Evolutionary conservation across 2,888 invertebrate species (phyloP), one percentile per base, ranked within the genome.

Genomic region (Calliopum simillimum): DNA sequence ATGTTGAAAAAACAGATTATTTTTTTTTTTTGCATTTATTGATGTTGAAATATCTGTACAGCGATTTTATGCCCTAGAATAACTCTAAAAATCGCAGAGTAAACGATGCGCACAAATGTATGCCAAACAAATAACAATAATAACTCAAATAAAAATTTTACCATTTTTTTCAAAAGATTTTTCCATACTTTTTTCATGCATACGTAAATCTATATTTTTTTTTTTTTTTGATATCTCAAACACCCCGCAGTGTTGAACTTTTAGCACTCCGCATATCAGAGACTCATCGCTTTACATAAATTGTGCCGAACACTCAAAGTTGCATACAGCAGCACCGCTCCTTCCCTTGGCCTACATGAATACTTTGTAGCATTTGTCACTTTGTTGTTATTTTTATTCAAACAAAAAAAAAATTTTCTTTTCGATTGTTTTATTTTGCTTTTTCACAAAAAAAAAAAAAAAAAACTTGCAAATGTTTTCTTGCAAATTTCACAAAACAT

Each of bases 81-180:
- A 21, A 13, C 21, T 2, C 56, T 12, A 56, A 21, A 16, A 25
- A 56, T 4, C 11, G 14, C 3, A 56, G 12, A 23, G n/a, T n/a
- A n/a, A n/a, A n/a, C n/a, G n/a, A n/a, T n/a, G n/a, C 23, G 33
- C 19, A 3, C 56, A 67, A 33, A 59, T 58, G 59, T 67, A 33
- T 59, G 58, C 67, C 64, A 64, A 68, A 70, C 56, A 70, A 72
- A 72, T 72, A 69, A 63, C 69, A 65, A 68, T 69, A 68, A 72
- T 72, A 72, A 72, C 67, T 67, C 64, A 69, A 69, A 72, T 64
- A 70, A 72, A 58, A 61, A 63, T 69, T 58, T 66, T 69, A 23
- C 72, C 55, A 43, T 41, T 66, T 43, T 13, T 49, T 23, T n/a
- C 53, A 2, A 12, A 43, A 12, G 55, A n/a, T n/a, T n/a, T n/a